A percentile compares a stretch with the other conserved stretches of the same genome.
Conservation (phyloP, 2,797 vertebrate genomes). For the Pogonophryne albipinna region DNA sequence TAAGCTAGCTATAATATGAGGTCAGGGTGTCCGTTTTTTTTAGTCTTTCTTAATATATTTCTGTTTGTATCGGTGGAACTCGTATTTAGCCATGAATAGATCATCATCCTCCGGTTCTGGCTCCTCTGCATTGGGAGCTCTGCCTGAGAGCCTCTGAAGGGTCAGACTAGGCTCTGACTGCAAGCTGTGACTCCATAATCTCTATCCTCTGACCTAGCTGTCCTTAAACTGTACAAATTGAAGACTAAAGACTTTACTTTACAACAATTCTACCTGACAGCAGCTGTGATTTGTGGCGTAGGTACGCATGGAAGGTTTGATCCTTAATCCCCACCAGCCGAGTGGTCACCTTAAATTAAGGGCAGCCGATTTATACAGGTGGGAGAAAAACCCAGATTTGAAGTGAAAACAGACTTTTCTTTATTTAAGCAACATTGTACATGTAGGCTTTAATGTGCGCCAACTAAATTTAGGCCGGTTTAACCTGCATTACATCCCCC, state of each 20-base stretch:
- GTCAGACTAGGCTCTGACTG: constrained; percentile 4
- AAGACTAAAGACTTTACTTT: neutral
- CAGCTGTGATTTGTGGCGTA: neutral
- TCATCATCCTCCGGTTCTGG: no score
- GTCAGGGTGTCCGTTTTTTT: neutral
- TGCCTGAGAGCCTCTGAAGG: constrained; percentile 2
- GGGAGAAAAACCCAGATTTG: no score
- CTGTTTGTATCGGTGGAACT: neutral
- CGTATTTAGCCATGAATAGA: neutral
- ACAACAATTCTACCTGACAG: neutral
- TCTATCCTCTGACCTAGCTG: constrained; percentile 25
- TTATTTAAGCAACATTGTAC: no score
- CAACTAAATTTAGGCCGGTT: constrained; percentile 26
- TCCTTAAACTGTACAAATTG: neutral
- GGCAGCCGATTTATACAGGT: no score
- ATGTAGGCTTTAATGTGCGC: constrained; percentile 2
- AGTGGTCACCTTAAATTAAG: neutral
- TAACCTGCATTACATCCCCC: constrained; percentile 35
- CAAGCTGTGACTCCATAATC: constrained; percentile 24
- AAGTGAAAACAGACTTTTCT: neutral
- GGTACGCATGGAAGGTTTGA: neutral
- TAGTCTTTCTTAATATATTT: neutral
- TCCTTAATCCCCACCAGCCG: neutral
- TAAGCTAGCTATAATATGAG: neutral
- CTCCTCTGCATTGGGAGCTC: neutral